Base-by-base conservation (phyloP, 2,113 vertebrate species). In the Cebus imitator region DNA sequence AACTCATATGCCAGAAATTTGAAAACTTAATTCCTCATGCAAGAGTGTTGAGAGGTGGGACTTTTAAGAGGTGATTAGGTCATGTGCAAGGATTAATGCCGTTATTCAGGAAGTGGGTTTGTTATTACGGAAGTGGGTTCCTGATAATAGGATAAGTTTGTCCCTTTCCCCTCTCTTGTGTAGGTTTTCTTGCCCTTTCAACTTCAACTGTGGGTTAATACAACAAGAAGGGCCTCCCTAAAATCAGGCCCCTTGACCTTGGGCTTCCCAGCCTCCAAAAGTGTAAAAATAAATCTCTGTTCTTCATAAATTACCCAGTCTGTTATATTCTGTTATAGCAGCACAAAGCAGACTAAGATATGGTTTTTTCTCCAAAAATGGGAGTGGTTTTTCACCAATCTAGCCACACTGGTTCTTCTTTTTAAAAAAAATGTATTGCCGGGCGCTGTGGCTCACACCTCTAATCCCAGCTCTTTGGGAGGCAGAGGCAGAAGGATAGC, bases 341-440 rank as follows among this genome's bases (percentile, higher is more conserved):
- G 43, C 16, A 17, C 75, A 30, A 48, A 78, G 30, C 43, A 78
- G 27, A 48, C 27, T 32, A 48, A 78, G 43, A 78, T 14, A 32
- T 52, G 43, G 10, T 52, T 97, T 16, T 93, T 96, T 70, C 57
- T 84, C 72, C 58, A 84, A 92, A 92, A 97, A 73, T 90, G 75
- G 35, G 1, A 93, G 68, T 89, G 23, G 16, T 52, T 96, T 96
- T 95, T 50, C 35, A 68, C 70, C 45, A 90, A 61, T 17, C 5
- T n/a, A 72, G 75, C 40, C 13, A 72, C 25, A 83, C 8, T 76
- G 18, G 8, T 70, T 5, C 89, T 92, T 87, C n/a, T 91, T 72
- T 35, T 14, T 86, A 57, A 55, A 68, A 68, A 79, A 35, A 17
- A 52, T 52, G 5, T 52, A 16, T 52, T 52, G 52, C 16, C 52